Evolutionary conservation across 2,113 vertebrate species (phyloP).

Genomic region (Sminthopsis crassicaudata): DNA sequence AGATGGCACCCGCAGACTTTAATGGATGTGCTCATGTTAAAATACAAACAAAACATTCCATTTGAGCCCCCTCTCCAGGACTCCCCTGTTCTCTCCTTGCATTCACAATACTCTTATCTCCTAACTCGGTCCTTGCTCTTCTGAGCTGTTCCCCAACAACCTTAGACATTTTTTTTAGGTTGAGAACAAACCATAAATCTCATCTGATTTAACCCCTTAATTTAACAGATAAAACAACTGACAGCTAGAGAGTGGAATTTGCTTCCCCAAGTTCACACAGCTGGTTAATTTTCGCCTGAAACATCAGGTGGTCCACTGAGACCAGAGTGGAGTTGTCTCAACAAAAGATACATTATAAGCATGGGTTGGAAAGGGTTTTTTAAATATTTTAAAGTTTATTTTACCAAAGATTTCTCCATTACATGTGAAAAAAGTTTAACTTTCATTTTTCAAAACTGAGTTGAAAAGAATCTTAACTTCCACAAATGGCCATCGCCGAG

Average conservation of each 20-base stretch:
- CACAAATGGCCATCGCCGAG: neutral
- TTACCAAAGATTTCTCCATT: neutral
- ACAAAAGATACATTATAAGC: neutral
- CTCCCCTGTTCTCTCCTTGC: neutral
- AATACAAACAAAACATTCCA: neutral
- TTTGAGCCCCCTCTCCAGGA: neutral
- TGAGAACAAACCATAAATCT: neutral
- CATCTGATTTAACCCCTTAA: neutral
- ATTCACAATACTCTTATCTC: neutral
- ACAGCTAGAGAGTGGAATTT: neutral
- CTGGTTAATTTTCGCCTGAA: neutral
- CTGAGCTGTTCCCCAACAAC: neutral
- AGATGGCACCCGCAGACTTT: neutral
- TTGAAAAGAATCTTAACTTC: too few species aligned
- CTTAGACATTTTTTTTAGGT: neutral
- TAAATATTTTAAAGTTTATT: neutral
- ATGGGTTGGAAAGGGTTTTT: neutral
- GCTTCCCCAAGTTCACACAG: neutral
- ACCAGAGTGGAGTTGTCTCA: neutral
- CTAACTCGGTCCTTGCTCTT: neutral
- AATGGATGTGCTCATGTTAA: neutral
- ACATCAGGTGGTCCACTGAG: neutral
- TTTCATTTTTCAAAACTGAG: neutral
- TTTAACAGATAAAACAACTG: neutral
- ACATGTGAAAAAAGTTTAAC: neutral